These are phyloP conservation scores for Cremastobaeus sp. DNA, from an alignment of 2,888 invertebrate genomes.

Conservation along the genomic window DNA sequence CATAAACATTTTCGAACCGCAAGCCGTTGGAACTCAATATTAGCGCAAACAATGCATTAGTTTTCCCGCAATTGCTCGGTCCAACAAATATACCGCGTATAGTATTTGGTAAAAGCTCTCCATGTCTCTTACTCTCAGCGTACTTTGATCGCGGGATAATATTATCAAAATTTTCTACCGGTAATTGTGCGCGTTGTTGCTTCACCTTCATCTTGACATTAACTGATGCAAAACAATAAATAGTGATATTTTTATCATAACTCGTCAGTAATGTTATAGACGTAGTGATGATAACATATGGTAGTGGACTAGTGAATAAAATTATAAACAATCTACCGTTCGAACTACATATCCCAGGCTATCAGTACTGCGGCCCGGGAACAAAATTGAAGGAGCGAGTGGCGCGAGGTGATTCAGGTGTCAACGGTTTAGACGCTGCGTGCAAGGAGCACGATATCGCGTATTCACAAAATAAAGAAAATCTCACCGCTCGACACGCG, in stretches of 20 bases:
- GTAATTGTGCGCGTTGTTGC: too few relatives aligned
- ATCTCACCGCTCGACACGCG: background rate
- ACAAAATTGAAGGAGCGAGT: constrained; percentile 55
- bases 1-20: constrained; percentile 73
- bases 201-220: too few relatives aligned
- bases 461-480: background rate
- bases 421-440: too few relatives aligned
- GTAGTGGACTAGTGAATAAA: constrained; percentile 24
- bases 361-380: too few relatives aligned
- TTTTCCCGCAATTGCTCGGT: constrained; percentile 15
- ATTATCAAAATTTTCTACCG: too few relatives aligned
- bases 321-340: constrained; percentile 54
- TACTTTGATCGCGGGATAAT: too few relatives aligned
- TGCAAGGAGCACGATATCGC: background rate
- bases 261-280: constrained; percentile 1
- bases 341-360: constrained; percentile 58
- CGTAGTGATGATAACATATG: background rate
- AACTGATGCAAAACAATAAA: too few relatives aligned
- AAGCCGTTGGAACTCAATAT: constrained; percentile 70
- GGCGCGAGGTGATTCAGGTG: constrained; percentile 62
- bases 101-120: too few relatives aligned
- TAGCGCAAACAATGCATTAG: constrained; percentile 66
- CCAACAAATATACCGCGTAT: constrained; percentile 37
- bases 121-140: background rate
- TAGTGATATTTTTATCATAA: background rate